Percentiles rank a stretch among this genome's conserved stretches.
phyloP scores from a whole-genome alignment of 2,797 vertebrate genomes.

The Tenualosa thibaudeaui region DNA sequence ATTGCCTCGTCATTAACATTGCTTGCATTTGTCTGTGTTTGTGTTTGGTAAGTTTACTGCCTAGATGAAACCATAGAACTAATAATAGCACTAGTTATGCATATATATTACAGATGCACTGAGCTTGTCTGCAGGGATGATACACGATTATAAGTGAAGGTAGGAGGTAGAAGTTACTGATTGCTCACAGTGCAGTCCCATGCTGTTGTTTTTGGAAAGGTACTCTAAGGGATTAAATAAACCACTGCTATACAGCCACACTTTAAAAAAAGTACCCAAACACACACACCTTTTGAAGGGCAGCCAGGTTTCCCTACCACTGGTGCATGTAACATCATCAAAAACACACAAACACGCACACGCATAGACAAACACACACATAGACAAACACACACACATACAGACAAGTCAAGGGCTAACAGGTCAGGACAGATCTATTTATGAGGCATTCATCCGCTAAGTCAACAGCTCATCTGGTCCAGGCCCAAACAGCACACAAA shows the following conservation, averaged over 20 bases:
- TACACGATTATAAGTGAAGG: not conserved
- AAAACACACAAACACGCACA: not conserved
- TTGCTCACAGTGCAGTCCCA: not conserved
- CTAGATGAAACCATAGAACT: not conserved
- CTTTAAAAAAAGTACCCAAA: not conserved
- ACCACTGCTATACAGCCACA: not conserved
- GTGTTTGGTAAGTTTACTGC: not conserved
- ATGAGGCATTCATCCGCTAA: slow-evolving; percentile 35
- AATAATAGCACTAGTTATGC: not conserved
- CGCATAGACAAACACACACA: not conserved
- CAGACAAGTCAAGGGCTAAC: slow-evolving; percentile 30
- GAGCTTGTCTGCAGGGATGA: not conserved
- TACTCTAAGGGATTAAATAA: slow-evolving; percentile 1
- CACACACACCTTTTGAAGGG: slow-evolving; percentile 31
- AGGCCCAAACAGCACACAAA: slow-evolving; percentile 3
- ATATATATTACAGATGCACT: not conserved
- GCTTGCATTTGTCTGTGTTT: not conserved
- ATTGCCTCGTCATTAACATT: not conserved
- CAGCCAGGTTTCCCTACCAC: slow-evolving; percentile 37
- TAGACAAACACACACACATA: not conserved
- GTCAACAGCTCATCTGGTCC: slow-evolving; percentile 39
- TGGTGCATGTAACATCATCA: slow-evolving; percentile 17
- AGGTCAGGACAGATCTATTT: slow-evolving; percentile 40
- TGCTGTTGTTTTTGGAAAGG: slow-evolving; percentile 9
- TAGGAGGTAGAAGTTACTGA: not conserved